These are phyloP conservation scores for Perizoma flavofasciatum DNA, from an alignment of 2,888 invertebrate genomes.

Conservation along the genomic window DNA sequence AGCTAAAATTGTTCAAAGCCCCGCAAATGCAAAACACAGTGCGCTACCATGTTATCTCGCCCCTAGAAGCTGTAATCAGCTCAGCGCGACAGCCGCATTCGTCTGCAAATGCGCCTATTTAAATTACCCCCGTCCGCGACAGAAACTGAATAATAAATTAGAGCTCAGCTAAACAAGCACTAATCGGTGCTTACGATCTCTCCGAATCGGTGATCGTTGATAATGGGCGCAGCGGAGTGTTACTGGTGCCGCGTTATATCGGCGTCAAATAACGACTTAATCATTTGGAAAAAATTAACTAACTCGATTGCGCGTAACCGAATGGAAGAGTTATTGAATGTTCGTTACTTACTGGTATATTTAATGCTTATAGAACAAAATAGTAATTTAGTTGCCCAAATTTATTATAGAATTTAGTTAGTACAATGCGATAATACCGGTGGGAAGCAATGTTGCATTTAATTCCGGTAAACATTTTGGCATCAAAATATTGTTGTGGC, in stretches of 20 bases:
- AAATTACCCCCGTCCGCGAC: conserved; percentile 46
- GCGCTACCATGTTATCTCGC: conserved; percentile 45
- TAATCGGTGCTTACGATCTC: conserved; percentile 49
- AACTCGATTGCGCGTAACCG: conserved; percentile 11
- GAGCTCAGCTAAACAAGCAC: conserved; percentile 44
- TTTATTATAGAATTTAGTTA: conserved; percentile 1
- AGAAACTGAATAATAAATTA: conserved; percentile 52
- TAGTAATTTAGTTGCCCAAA: not conserved
- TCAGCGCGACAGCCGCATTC: conserved; percentile 49
- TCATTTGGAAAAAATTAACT: conserved; percentile 25
- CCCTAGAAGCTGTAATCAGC: conserved; percentile 47
- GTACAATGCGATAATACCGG: conserved; percentile 21
- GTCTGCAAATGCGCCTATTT: conserved; percentile 50
- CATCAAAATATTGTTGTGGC: conserved; percentile 56
- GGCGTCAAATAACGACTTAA: conserved; percentile 22
- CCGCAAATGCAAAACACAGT: conserved; percentile 38
- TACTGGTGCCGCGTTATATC: conserved; percentile 39
- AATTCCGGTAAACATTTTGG: conserved; percentile 43
- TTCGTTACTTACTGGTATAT: not conserved
- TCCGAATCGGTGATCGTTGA: conserved; percentile 46
- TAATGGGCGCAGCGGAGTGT: conserved; percentile 42
- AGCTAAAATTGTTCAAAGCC: conserved; percentile 66
- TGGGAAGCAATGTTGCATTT: conserved; percentile 32
- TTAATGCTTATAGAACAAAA: no score
- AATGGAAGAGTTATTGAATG: conserved; percentile 1